Percentiles rank a stretch among this genome's conserved stretches.
Evolutionary conservation across 2,797 vertebrate species (phyloP).

Genomic region (Gorsachius magnificus): DNA sequence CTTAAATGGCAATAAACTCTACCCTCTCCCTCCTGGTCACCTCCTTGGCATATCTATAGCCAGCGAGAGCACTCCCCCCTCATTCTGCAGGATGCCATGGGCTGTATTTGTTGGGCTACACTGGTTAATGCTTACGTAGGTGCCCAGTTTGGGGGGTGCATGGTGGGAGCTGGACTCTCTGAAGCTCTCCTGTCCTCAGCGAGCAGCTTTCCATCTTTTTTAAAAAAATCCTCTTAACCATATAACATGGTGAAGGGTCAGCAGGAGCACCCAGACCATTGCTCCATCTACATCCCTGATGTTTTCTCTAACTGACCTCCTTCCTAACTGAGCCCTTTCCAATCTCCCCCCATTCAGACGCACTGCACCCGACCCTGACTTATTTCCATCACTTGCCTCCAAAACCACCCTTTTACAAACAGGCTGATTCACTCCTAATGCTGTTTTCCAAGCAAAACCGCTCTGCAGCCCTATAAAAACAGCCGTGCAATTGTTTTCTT

Average conservation of each 20-base stretch:
- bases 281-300: accelerated
- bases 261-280: background rate
- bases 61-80: background rate
- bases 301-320: background rate
- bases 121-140: background rate
- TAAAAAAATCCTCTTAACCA: background rate
- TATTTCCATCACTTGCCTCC: background rate
- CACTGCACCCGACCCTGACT: background rate
- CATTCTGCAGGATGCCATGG: accelerated
- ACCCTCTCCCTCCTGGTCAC: background rate
- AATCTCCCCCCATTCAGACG: accelerated
- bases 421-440: background rate
- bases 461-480: background rate
- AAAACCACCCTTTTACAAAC: background rate
- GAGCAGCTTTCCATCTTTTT: background rate
- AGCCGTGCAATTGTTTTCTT: background rate
- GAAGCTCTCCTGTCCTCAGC: background rate
- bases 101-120: background rate
- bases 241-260: background rate
- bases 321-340: background rate
- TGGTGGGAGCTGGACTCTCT: background rate
- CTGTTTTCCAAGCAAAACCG: background rate
- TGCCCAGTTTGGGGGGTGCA: accelerated
- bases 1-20: background rate
- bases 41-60: background rate